Conservation (phyloP, 2,113 vertebrate genomes). For the Fulmarus glacialis region DNA sequence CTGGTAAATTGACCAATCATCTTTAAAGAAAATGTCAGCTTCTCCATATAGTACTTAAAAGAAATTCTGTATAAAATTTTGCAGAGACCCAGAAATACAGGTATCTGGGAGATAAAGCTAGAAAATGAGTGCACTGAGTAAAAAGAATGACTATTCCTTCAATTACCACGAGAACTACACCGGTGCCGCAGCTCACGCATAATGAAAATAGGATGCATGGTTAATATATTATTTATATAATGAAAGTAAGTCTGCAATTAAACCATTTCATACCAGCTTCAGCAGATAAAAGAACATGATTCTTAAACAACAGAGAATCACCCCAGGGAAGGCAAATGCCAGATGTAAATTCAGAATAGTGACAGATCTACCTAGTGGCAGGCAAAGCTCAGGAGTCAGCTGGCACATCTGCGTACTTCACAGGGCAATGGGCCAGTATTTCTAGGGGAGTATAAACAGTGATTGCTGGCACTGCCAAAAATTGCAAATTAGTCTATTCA, state of each 20-base stretch:
- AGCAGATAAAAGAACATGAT: not conserved
- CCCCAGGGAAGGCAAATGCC: not conserved
- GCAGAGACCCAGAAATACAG: not conserved
- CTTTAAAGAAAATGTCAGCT: constrained; percentile 5
- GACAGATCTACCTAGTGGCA: not conserved
- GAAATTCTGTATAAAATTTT: not conserved
- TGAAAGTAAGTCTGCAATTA: not conserved
- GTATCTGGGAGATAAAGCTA: not conserved
- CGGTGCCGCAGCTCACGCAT: not conserved
- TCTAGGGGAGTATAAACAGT: not conserved
- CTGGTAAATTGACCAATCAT: not conserved
- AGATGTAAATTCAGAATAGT: not conserved
- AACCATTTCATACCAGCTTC: not conserved
- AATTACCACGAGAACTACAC: not conserved
- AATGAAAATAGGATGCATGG: not conserved
- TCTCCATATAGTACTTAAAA: not conserved
- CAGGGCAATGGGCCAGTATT: not conserved
- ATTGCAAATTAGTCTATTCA: not conserved
- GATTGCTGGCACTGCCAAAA: not conserved
- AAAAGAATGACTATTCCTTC: not conserved
- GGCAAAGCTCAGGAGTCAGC: not conserved
- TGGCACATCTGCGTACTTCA: not conserved
- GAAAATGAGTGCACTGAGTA: not conserved
- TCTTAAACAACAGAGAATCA: not conserved
- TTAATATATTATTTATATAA: constrained; percentile 10